These are phyloP conservation scores for Chloroceryle aenea DNA, from an alignment of 2,113 vertebrate species.

Conservation along the genomic window DNA sequence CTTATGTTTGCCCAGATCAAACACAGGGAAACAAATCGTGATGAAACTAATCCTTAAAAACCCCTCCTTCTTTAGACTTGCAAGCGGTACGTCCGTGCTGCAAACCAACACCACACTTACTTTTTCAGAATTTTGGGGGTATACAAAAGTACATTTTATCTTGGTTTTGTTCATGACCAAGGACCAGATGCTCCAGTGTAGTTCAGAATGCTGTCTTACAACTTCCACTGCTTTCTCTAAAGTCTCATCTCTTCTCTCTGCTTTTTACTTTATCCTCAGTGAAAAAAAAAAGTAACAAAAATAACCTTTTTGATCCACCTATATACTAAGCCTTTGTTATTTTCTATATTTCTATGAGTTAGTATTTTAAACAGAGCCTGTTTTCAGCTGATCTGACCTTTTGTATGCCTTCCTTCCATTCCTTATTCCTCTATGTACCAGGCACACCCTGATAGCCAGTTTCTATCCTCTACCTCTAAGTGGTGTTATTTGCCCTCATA, in stretches of 20 bases:
- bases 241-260: background rate
- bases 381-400: background rate
- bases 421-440: background rate
- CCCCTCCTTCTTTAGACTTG: background rate
- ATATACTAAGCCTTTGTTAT: background rate
- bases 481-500: background rate
- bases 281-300: background rate
- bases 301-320: background rate
- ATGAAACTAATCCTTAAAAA: background rate
- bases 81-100: background rate
- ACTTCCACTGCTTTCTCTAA: background rate
- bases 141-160: background rate
- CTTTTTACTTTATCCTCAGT: background rate
- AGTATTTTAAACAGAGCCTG: background rate
- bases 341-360: background rate
- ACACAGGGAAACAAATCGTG: background rate
- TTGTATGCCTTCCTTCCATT: background rate
- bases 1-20: background rate
- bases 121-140: background rate
- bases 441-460: background rate
- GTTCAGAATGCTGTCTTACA: background rate
- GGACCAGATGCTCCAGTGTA: background rate
- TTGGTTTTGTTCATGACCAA: background rate
- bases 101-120: background rate
- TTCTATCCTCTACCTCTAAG: background rate